Percentiles rank a stretch among this genome's conserved stretches.
Conservation (phyloP, 2,797 vertebrate species). For the Macrochelys suwanniensis region DNA sequence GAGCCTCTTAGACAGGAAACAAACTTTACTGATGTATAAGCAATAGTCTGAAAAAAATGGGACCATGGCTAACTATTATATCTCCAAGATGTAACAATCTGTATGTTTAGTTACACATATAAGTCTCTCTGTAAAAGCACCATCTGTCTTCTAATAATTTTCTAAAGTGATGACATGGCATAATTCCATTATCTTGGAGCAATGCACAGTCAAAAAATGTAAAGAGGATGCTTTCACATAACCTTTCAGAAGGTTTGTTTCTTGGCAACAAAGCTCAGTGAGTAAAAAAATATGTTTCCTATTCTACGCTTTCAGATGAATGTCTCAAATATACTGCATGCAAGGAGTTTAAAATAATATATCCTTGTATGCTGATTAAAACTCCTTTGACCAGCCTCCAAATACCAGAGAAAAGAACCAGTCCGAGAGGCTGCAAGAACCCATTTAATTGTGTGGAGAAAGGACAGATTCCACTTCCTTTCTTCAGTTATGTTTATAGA, state of each 20-base stretch:
- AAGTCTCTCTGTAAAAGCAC: neutral
- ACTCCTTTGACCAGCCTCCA: neutral
- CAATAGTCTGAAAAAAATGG: neutral
- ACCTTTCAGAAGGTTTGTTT: neutral
- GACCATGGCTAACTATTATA: neutral
- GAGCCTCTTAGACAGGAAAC: neutral
- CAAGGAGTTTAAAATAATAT: neutral
- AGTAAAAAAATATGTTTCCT: rapidly evolving
- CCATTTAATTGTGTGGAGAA: neutral
- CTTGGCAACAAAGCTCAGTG: neutral
- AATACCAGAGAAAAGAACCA: neutral
- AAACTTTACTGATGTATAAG: neutral
- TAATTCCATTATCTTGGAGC: neutral
- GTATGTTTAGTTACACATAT: neutral
- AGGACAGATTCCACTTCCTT: neutral
- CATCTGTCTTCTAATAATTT: neutral
- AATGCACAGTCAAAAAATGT: neutral
- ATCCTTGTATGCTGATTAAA: neutral
- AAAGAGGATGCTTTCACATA: neutral
- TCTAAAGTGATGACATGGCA: neutral
- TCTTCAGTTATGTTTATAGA: neutral
- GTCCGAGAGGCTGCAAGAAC: neutral
- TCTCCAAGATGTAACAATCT: neutral
- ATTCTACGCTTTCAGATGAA: neutral
- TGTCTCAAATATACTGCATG: neutral